Conservation (phyloP, 1,140 invertebrate genomes). For the Drosophila erecta region DNA sequence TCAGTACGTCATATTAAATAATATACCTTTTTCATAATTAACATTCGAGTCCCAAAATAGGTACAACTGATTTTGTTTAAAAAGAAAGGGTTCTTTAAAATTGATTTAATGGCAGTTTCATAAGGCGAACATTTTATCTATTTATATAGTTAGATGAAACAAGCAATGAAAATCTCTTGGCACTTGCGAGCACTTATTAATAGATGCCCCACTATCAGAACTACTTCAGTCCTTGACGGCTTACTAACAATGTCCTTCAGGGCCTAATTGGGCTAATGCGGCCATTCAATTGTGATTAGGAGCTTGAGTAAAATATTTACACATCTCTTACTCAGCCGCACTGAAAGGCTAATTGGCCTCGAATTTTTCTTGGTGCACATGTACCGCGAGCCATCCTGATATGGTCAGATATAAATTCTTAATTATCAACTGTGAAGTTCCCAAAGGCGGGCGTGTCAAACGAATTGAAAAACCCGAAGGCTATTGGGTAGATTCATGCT, state of each 20-base stretch:
- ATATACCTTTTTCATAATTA: too few relatives aligned
- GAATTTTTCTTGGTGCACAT: conserved; percentile 33
- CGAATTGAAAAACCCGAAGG: conserved; percentile 20
- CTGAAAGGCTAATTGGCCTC: neutral
- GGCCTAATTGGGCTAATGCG: conserved; percentile 54
- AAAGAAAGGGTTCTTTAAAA: too few relatives aligned
- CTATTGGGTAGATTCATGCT: conserved; percentile 14
- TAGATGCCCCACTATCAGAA: conserved; percentile 20
- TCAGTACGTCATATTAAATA: too few relatives aligned
- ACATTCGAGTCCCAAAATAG: too few relatives aligned
- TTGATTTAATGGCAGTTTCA: too few relatives aligned
- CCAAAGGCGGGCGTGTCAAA: conserved; percentile 44
- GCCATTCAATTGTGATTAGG: conserved; percentile 67
- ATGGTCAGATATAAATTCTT: conserved; percentile 52
- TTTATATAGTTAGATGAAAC: neutral
- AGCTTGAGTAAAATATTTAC: conserved; percentile 64
- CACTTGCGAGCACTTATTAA: conserved; percentile 35
- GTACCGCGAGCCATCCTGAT: conserved; percentile 23
- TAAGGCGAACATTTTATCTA: neutral
- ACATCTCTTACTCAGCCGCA: conserved; percentile 15
- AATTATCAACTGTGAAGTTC: conserved; percentile 73
- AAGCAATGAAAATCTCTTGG: neutral
- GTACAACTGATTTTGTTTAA: too few relatives aligned
- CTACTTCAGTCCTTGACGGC: conserved; percentile 20
- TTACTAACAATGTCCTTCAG: conserved; percentile 33